phyloP scores from a whole-genome alignment of 2,113 vertebrate genomes.

The Callorhinus ursinus region DNA sequence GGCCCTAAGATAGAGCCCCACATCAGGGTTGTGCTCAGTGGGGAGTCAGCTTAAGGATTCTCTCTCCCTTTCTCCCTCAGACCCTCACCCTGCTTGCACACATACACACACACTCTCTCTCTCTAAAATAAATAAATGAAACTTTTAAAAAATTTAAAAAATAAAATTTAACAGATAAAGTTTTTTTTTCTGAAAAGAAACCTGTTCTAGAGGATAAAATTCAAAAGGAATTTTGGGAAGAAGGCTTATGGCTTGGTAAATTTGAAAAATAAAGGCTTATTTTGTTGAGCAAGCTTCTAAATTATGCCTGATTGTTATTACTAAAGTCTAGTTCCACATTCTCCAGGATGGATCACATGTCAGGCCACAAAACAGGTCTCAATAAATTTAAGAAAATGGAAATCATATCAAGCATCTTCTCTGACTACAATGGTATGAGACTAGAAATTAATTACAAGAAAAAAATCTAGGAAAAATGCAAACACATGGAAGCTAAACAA shows the following conservation, averaged over 20 bases:
- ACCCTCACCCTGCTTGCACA: neutral
- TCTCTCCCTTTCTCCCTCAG: neutral
- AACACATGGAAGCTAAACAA: neutral
- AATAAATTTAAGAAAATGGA: neutral
- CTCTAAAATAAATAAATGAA: neutral
- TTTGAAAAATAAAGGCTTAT: conserved; percentile 27
- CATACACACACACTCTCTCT: neutral
- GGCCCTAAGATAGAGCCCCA: neutral
- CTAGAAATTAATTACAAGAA: neutral
- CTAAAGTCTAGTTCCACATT: neutral
- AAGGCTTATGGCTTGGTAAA: neutral
- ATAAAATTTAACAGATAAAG: conserved; percentile 7
- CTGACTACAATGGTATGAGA: neutral
- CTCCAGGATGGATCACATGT: neutral
- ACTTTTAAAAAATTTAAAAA: neutral
- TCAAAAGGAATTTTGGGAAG: conserved; percentile 12
- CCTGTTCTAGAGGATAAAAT: neutral
- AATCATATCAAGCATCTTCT: neutral
- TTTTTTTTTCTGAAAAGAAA: conserved; percentile 18
- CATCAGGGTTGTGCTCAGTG: neutral
- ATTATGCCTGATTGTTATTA: conserved; percentile 27
- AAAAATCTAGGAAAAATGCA: neutral
- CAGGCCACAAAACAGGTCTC: neutral
- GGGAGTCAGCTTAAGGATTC: neutral
- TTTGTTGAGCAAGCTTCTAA: conserved; percentile 3